Base-by-base conservation (phyloP, 2,797 vertebrate genomes). In the Tachyglossus aculeatus region DNA sequence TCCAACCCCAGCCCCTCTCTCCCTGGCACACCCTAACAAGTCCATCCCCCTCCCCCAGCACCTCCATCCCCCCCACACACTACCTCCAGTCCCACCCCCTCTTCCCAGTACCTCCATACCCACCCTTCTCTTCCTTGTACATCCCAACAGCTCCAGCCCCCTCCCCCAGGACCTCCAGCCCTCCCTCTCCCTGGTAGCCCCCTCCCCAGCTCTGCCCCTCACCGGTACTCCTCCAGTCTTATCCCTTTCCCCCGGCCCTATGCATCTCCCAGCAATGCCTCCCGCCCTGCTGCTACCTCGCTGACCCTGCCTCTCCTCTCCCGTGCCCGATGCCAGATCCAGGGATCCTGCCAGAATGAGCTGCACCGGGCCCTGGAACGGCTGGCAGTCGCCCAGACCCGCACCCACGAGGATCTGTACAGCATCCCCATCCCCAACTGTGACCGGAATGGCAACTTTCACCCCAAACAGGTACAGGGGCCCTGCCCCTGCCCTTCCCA, bases 401-500 rank as follows among this genome's bases (percentile, higher is more conserved):
- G 96, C 44, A 97, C 96, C 0, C 96, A 97, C 0, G 96, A 97
- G 40, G 96, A 97, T 65, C 92, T 98, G 73, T 96, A 96, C 12
- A 92, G 93, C 55, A 96, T 97, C 87, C 96, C 96, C 67, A 97
- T 98, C 68, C 96, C 96, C 77, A 98, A 97, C 94, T 98, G 96
- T 56, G 96, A 97, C 91, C 95, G 94, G 74, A 96, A 96, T 0
- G 96, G 96, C 86, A 95, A 96, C 81, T 98, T 96, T 91, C 96
- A 98, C 48, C 89, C 94, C 43, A 98, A 97, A 78, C 96, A 98
- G 96, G 96, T 98, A n/a, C n/a, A n/a, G n/a, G n/a, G n/a, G n/a
- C n/a, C n/a, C n/a, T n/a, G n/a, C n/a, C n/a, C n/a, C n/a, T n/a
- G n/a, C n/a, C n/a, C n/a, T n/a, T n/a, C n/a, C n/a, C n/a, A n/a